Evolutionary conservation across 2,888 invertebrate species (phyloP).

Genomic region (Gibbula magus): DNA sequence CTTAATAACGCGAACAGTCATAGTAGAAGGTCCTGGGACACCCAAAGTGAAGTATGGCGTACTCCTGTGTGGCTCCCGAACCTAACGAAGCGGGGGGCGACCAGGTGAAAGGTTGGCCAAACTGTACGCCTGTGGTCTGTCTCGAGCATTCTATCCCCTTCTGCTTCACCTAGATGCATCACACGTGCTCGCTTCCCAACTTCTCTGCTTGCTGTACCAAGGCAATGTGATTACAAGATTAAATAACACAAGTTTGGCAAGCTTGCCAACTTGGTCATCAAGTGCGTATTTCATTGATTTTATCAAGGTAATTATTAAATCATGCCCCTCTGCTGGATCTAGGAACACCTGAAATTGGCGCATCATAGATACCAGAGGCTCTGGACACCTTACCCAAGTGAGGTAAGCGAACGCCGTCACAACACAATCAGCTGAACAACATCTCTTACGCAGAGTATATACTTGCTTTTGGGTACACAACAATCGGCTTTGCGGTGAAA

Average conservation of each 20-base stretch:
- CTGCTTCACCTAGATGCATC: too few relatives aligned
- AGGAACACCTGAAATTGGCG: not conserved
- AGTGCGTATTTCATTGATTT: constrained; percentile 19
- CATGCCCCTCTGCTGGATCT: not conserved
- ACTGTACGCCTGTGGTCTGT: not conserved
- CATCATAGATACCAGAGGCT: too few relatives aligned
- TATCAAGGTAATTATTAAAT: constrained; percentile 23
- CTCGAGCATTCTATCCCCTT: not conserved
- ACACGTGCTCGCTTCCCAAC: constrained; percentile 3
- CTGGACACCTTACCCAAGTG: too few relatives aligned
- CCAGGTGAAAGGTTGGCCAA: not conserved
- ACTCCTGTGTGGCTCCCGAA: too few relatives aligned
- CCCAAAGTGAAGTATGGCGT: too few relatives aligned
- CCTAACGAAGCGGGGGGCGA: not conserved
- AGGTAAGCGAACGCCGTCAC: too few relatives aligned
- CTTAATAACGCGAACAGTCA: too few relatives aligned
- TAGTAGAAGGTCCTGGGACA: too few relatives aligned
- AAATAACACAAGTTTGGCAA: constrained; percentile 22
- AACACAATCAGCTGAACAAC: too few relatives aligned
- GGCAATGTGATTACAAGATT: constrained; percentile 19
- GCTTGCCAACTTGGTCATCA: constrained; percentile 16
- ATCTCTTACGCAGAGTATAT: too few relatives aligned
- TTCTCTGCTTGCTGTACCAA: not conserved
- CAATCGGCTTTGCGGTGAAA: too few relatives aligned
- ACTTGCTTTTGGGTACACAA: too few relatives aligned